Evolutionary conservation across 2,888 invertebrate genomes (phyloP), one percentile per base, ranked within the genome.

Genomic region (Chloroclysta siterata): DNA sequence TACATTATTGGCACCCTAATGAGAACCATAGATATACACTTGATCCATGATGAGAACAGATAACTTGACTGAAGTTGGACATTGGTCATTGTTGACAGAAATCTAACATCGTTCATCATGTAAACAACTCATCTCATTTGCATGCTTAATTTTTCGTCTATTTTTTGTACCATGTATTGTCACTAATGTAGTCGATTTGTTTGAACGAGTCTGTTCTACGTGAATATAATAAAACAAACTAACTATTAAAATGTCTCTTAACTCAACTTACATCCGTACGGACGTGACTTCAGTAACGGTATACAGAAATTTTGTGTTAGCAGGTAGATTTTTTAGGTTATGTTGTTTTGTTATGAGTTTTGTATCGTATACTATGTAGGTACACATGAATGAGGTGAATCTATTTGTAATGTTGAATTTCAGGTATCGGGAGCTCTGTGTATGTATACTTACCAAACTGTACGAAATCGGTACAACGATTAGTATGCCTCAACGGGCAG

Each of bases 361-460:
- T 11, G 17, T 44, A 14, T 14, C 33, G 1, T 33, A 1, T 33
- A 8, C 33, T 33, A 29, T 29, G 29, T 29, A 29, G 29, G 29
- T 7, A 33, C 7, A 5, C 7, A 33, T 33, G 22, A n/a, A n/a
- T n/a, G n/a, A n/a, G n/a, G n/a, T n/a, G n/a, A n/a, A n/a, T n/a
- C n/a, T n/a, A n/a, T n/a, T n/a, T n/a, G n/a, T 33, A 4, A 33
- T 46, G 4, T 8, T 17, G 10, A 11, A 22, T 85, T 88, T 56
- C 76, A 95, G 95, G 94, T n/a, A 90, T 94, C 69, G 95, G 95
- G 11, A 93, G 93, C 66, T 84, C 75, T 58, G 48, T 92, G 2
- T 76, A 85, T 69, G 57, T 94, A 50, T 93, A 84, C 68, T 68
- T 77, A 13, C 84, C 75, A 48, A 53, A 62, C 6, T 70, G 77